Base-by-base conservation (phyloP, 1,140 invertebrate species). In the Mizuhopecten yessoensis region DNA sequence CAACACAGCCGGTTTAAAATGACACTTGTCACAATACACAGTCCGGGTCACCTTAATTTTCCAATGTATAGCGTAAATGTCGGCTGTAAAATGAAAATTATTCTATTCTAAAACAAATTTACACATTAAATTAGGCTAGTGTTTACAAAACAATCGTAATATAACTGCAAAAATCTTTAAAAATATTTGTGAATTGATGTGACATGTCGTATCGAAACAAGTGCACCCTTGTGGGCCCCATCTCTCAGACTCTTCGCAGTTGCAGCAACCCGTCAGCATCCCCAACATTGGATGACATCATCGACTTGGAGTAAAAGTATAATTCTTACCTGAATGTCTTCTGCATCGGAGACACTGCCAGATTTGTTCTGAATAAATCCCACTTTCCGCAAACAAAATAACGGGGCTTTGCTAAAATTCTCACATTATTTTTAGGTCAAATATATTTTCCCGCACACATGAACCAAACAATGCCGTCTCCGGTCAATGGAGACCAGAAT, bases 371-470 rank as follows among this genome's bases (percentile, higher is more conserved):
- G 57, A 75, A 75, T 75, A 75, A 75, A 75, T 75, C 57, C 57
- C 57, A 75, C 57, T 75, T 75, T 75, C 57, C 57, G 57, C 57
- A 75, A 75, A 75, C 57, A 75, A 75, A 75, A 75, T 75, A 75
- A 75, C 23, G 23, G 57, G 5, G 57, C 57, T 75, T 75, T 29
- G 57, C 57, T 75, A 29, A 75, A 75, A 75, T 75, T 75, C 17
- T 75, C 57, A 75, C 57, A 75, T 75, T 75, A 75, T 75, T 75
- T 75, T 75, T 75, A 75, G 57, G 57, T 75, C 57, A 75, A 75
- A 75, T 75, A 75, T 75, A 75, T 75, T 75, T 45, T 75, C 57
- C 57, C 57, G 57, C 57, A 75, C 57, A 75, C 57, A 75, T 75
- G 57, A 75, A 75, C 57, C 57, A 75, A 75, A 75, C 57, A 75